phyloP scores from a whole-genome alignment of 2,888 invertebrate genomes.

The Chloroclystis v-ata region DNA sequence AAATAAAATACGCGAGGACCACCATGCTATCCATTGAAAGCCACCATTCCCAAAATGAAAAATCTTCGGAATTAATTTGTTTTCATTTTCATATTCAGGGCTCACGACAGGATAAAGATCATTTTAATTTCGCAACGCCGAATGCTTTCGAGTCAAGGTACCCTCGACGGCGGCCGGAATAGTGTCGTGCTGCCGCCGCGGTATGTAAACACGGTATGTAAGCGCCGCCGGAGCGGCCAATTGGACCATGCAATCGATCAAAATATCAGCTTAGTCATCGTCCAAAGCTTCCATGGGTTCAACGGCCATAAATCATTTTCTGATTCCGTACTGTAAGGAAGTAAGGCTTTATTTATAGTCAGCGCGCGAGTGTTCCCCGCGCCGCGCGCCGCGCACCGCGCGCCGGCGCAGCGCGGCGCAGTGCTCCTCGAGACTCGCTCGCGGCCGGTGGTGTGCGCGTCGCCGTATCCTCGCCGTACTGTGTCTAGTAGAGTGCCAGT shows the following conservation, averaged over 20 bases:
- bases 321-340: conserved; percentile 66
- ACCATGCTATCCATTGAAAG: conserved; percentile 18
- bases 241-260: conserved; percentile 31
- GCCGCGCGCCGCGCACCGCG: conserved; percentile 30
- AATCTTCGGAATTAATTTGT: not conserved
- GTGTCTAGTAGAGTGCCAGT: conserved; percentile 56
- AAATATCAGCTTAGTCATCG: conserved; percentile 43
- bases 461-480: conserved; percentile 45
- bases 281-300: conserved; percentile 64
- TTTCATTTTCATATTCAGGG: conserved; percentile 23
- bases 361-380: conserved; percentile 34
- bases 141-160: conserved; percentile 20
- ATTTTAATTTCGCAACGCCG: conserved; percentile 7
- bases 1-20: conserved; percentile 21
- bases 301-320: conserved; percentile 71
- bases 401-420: conserved; percentile 29
- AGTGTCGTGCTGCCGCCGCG: conserved; percentile 4
- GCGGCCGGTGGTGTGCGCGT: conserved; percentile 48
- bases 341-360: conserved; percentile 70
- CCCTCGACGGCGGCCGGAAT: conserved; percentile 49
- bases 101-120: conserved; percentile 19
- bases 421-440: conserved; percentile 29
- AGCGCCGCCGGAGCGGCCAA: conserved; percentile 24
- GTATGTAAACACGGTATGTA: conserved; percentile 12
- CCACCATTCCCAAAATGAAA: conserved; percentile 12